phyloP scores from a whole-genome alignment of 2,888 invertebrate genomes.

The Tortricodes alternella region DNA sequence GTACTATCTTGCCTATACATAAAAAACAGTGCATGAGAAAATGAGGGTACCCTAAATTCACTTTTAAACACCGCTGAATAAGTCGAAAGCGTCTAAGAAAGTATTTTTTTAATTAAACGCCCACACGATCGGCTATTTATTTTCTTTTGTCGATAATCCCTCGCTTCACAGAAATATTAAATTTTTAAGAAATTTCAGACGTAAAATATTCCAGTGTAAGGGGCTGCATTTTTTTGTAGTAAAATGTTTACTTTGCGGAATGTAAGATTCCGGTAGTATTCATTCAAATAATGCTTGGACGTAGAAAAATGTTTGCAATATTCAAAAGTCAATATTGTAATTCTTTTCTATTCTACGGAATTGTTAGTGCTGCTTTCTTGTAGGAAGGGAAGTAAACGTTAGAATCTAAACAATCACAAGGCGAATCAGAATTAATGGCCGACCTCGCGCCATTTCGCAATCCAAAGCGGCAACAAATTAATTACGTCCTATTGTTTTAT shows the following conservation, averaged over 20 bases:
- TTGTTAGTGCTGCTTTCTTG: not conserved
- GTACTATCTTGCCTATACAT: no score
- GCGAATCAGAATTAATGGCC: constrained; percentile 50
- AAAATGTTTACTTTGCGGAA: no score
- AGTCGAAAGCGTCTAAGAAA: not conserved
- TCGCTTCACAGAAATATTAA: not conserved
- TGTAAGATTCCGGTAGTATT: not conserved
- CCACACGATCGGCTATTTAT: not conserved
- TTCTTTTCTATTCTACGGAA: not conserved
- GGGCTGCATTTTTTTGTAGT: no score
- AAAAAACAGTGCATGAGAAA: no score
- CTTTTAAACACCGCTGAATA: no score
- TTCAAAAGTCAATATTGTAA: no score
- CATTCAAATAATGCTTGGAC: no score
- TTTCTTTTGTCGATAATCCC: not conserved
- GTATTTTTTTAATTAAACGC: constrained; percentile 5
- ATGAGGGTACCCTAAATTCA: no score
- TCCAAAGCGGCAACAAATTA: constrained; percentile 21
- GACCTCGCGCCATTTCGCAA: constrained; percentile 54
- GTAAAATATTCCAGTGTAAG: not conserved
- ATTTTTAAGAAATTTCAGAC: not conserved
- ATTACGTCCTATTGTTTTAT: constrained; percentile 25
- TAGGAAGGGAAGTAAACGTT: constrained; percentile 34
- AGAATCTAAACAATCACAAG: constrained; percentile 51
- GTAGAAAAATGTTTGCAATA: no score